Evolutionary conservation across 2,113 vertebrate genomes (phyloP), one percentile per base, ranked within the genome.

Genomic region (Alouatta palliata): DNA sequence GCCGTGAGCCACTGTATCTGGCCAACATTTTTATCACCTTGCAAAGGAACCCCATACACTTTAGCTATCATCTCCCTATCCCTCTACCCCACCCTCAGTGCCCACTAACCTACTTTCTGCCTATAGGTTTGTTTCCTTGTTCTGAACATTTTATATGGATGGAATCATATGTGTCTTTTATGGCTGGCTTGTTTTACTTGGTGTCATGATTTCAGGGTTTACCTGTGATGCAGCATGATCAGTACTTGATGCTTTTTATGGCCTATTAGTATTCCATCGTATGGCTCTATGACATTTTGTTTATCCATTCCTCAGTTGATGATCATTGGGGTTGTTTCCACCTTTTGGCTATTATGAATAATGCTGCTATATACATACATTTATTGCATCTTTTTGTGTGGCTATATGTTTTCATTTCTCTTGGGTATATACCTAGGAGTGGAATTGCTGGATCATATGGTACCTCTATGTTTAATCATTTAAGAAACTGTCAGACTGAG

Each of bases 101-200:
- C 79, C 79, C 58, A 89, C 30, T 84, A 43, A 84, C 54, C 71
- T 82, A 68, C 47, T 82, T 82, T 89, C 43, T 84, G 27, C 56
- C 32, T 83, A 20, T 54, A 85, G 45, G 9, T 45, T 85, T 96
- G 8, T 80, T 91, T 96, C 89, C 61, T 21, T 88, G 6, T 54
- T 87, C 56, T 71, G 23, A 81, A 87, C 43, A 76, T 68, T 87
- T 82, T 43, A 35, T 77, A 76, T 81, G 47, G 82, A 87, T 75
- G 54, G 20, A 64, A 81, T 90, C 25, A 73, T 27, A 58, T 37
- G 40, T 77, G 40, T 40, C 61, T 54, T 85, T 89, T 86, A 85
- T 86, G 81, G 37, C 47, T 81, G 75, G 47, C 14, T 70, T 92
- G 86, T 90, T 97, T 87, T 52, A 88, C 49, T 86, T 81, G 93